phyloP scores from a whole-genome alignment of 2,113 vertebrate genomes.

The Dunckerocampus dactyliophorus region DNA sequence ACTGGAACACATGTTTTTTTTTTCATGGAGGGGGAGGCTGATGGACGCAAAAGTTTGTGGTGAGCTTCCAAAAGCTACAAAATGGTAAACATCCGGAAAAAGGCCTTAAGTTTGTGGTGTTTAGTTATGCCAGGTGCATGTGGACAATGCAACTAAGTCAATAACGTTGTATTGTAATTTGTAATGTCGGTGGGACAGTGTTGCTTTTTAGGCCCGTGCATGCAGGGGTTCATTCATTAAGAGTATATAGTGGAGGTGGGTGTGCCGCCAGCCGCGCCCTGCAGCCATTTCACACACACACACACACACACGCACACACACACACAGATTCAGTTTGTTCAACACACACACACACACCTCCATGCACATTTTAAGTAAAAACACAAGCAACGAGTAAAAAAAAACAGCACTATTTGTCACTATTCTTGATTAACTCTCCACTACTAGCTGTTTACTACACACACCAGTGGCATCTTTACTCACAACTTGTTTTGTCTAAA shows the following conservation, averaged over 20 bases:
- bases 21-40: not conserved
- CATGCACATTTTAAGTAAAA: not conserved
- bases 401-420: not conserved
- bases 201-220: not conserved
- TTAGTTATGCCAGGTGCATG: not conserved
- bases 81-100: not conserved
- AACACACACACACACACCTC: not conserved
- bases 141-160: no score
- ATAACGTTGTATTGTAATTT: no score
- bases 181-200: not conserved
- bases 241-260: constrained; percentile 40
- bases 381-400: not conserved
- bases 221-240: constrained; percentile 52
- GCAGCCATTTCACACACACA: constrained; percentile 10
- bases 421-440: not conserved
- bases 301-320: constrained; percentile 1
- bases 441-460: not conserved
- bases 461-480: no score
- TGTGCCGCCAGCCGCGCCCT: constrained; percentile 61
- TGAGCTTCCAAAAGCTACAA: not conserved
- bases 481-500: not conserved
- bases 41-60: not conserved
- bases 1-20: not conserved
- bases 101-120: not conserved
- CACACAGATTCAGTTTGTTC: not conserved